Percentiles rank a stretch among this genome's conserved stretches.
Evolutionary conservation across 2,888 invertebrate species (phyloP).

Genomic region (Rhyacophila evoluta): DNA sequence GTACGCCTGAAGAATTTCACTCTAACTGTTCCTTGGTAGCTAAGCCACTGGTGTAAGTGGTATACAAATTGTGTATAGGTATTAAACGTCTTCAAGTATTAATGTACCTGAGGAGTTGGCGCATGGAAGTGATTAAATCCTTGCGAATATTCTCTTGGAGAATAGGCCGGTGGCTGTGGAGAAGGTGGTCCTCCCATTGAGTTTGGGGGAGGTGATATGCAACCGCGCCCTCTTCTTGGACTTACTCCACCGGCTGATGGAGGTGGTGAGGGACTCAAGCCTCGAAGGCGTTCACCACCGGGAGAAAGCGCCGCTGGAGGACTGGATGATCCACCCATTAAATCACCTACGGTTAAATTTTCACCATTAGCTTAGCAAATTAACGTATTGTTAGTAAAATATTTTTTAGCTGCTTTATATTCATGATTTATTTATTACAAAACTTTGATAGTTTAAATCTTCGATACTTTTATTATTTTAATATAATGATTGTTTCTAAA

Average conservation of each 20-base stretch:
- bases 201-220: constrained; percentile 58
- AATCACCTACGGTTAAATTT: constrained; percentile 57
- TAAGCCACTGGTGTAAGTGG: too few relatives aligned
- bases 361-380: too few relatives aligned
- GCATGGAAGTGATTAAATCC: constrained; percentile 92
- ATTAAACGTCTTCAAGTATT: too few relatives aligned
- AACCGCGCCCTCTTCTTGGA: constrained; percentile 60
- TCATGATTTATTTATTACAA: too few relatives aligned
- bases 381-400: too few relatives aligned
- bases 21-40: too few relatives aligned
- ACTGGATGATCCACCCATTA: constrained; percentile 61
- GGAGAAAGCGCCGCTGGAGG: constrained; percentile 60
- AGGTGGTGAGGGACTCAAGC: constrained; percentile 54
- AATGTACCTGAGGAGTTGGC: constrained; percentile 87
- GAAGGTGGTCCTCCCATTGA: constrained; percentile 60
- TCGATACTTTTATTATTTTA: too few relatives aligned
- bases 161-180: constrained; percentile 62
- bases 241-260: constrained; percentile 56
- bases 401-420: too few relatives aligned
- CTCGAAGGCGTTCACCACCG: constrained; percentile 57
- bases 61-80: too few relatives aligned
- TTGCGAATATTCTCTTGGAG: constrained; percentile 76
- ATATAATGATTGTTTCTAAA: too few relatives aligned
- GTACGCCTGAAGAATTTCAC: too few relatives aligned
- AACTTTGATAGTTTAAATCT: too few relatives aligned